phyloP scores from a whole-genome alignment of 2,888 invertebrate genomes.

The Epinotia bilunana region DNA sequence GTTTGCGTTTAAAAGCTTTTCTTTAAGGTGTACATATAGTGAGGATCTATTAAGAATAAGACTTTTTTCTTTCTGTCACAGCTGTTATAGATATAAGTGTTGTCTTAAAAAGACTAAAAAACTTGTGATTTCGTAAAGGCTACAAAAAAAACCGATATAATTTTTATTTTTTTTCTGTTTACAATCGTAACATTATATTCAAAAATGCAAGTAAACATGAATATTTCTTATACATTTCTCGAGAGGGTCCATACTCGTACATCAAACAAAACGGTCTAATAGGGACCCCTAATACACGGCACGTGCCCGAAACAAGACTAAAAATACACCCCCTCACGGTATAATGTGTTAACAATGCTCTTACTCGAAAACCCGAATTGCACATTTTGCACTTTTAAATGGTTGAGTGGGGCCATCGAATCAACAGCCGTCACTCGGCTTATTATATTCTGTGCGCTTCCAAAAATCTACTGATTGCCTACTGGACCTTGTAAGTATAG shows the following conservation, averaged over 20 bases:
- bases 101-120: too few species aligned
- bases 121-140: neutral
- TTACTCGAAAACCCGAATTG: constrained; percentile 56
- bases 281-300: constrained; percentile 49
- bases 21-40: too few species aligned
- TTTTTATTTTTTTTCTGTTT: too few species aligned
- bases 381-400: constrained; percentile 47
- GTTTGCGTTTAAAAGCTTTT: too few species aligned
- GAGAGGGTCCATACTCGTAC: neutral
- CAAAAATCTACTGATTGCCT: constrained; percentile 28
- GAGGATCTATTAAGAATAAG: too few species aligned
- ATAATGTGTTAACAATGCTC: constrained; percentile 80
- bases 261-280: constrained; percentile 44
- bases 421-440: constrained; percentile 40
- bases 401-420: constrained; percentile 44
- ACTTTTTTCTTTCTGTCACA: too few species aligned
- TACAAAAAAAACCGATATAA: neutral
- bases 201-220: too few species aligned
- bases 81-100: too few species aligned
- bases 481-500: neutral
- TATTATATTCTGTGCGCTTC: constrained; percentile 41
- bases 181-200: too few species aligned
- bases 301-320: constrained; percentile 75
- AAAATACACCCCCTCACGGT: constrained; percentile 78
- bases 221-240: too few species aligned